A percentile compares a stretch with the other conserved stretches of the same genome.
Evolutionary conservation across 2,113 vertebrate genomes (phyloP).

Genomic region (Lophotis ruficrista): DNA sequence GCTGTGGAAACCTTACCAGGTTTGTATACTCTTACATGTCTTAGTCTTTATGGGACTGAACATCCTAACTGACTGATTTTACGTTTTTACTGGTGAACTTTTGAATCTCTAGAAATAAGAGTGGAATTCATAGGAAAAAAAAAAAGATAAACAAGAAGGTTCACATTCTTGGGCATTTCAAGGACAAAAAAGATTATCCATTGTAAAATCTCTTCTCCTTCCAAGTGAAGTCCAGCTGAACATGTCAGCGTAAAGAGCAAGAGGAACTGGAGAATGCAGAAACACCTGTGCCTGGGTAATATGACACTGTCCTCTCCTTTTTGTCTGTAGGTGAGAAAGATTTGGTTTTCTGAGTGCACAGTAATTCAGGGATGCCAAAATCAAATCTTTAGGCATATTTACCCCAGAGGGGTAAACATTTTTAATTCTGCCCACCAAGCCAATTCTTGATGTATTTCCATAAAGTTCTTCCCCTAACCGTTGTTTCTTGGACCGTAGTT

Average conservation of each 20-base stretch:
- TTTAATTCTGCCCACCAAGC: neutral
- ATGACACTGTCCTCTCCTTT: neutral
- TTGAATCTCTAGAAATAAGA: neutral
- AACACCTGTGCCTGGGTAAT: neutral
- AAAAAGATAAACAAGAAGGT: neutral
- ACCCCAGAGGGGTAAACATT: neutral
- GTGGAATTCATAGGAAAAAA: neutral
- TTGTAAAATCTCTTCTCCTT: neutral
- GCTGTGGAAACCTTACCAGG: neutral
- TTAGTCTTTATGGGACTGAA: neutral
- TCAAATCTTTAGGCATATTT: neutral
- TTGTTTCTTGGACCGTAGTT: neutral
- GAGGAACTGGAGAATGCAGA: neutral
- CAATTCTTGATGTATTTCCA: neutral
- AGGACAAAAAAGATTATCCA: constrained; percentile 2
- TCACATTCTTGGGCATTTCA: neutral
- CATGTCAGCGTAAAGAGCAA: neutral
- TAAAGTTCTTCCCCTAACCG: neutral
- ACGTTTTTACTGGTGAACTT: neutral
- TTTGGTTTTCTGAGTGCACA: neutral
- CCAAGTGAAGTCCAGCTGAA: neutral
- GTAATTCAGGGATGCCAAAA: neutral
- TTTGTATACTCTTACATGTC: neutral
- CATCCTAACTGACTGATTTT: neutral
- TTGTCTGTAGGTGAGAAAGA: neutral